Conservation (phyloP, 2,888 invertebrate genomes). For the Sinelater perroti region DNA sequence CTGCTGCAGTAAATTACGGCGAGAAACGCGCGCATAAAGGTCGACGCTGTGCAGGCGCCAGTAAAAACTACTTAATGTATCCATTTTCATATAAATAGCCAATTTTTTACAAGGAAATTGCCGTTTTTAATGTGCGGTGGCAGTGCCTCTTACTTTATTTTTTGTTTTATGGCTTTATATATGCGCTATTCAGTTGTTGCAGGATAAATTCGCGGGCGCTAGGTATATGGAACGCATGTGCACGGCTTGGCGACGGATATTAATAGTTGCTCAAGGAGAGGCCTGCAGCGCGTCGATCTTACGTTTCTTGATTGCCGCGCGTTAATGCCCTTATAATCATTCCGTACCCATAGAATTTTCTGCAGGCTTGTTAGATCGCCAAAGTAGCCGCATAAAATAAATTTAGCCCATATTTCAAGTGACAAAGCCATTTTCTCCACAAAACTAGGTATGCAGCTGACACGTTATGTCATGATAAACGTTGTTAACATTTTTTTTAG, state of each 20-base stretch:
- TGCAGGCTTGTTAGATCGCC: too few species aligned
- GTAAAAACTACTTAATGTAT: constrained; percentile 21
- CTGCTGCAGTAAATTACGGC: constrained; percentile 10
- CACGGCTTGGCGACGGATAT: constrained; percentile 3
- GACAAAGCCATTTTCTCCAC: too few species aligned
- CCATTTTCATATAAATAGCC: constrained; percentile 23
- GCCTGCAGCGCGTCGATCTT: constrained; percentile 5
- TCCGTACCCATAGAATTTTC: too few species aligned
- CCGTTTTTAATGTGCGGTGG: constrained; percentile 11
- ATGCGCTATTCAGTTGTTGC: constrained; percentile 1
- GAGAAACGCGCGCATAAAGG: constrained; percentile 15
- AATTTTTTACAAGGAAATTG: constrained; percentile 19
- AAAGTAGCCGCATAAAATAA: too few species aligned
- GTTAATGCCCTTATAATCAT: too few species aligned
- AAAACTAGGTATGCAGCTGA: too few species aligned
- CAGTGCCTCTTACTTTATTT: constrained; percentile 17
- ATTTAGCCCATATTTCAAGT: too few species aligned
- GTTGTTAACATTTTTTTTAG: too few species aligned
- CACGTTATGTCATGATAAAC: too few species aligned
- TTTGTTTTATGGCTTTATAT: constrained; percentile 7
- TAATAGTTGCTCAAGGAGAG: constrained; percentile 2
- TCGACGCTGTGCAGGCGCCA: constrained; percentile 20
- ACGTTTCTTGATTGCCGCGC: neutral
- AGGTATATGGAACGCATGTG: constrained; percentile 8
- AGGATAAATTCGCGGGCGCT: neutral